Evolutionary conservation across 2,113 vertebrate genomes (phyloP), one percentile per base, ranked within the genome.

Genomic region (Rhinoptilus africanus): DNA sequence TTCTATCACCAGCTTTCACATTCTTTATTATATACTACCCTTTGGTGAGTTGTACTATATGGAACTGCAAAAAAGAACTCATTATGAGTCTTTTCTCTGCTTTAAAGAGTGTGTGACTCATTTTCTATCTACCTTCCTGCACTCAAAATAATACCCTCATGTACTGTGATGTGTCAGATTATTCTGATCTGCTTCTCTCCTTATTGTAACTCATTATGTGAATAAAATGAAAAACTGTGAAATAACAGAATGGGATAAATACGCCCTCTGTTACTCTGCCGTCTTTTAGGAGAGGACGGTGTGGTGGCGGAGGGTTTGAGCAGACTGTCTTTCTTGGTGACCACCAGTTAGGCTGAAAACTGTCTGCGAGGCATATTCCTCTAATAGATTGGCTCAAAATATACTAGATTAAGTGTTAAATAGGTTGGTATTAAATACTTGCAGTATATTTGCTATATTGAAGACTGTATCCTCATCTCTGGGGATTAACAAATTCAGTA

Each of bases 361-460:
- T 77, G 50, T 27, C 72, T 93, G n/a, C 3, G 1, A 74, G 51
- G 56, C 34, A 2, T 53, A 26, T 75, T 95, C 85, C 43, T 86
- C 85, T 91, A 90, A 89, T 35, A 91, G 73, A 37, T 26, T 35
- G 79, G 4, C 63, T 90, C 81, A 86, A 96, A 96, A 96, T 88
- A 93, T 8, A 63, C 68, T 39, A 37, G 68, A 96, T 80, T 78
- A 75, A 84, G 83, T 84, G 93, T 92, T 90, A 92, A 92, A 63
- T 77, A 53, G 63, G 6, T 78, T 60, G 35, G 76, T 32, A 68
- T 89, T 74, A 93, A 93, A 84, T 60, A 48, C 43, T 63, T 59
- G 67, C 63, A 54, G 72, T 28, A 27, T 59, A 34, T 48, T 88
- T 86, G 91, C 85, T 35, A 9, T 60, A 30, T 4, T 89, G 91